phyloP scores from a whole-genome alignment of 1,140 invertebrate genomes.

The Aphaenogaster ashmeadi region DNA sequence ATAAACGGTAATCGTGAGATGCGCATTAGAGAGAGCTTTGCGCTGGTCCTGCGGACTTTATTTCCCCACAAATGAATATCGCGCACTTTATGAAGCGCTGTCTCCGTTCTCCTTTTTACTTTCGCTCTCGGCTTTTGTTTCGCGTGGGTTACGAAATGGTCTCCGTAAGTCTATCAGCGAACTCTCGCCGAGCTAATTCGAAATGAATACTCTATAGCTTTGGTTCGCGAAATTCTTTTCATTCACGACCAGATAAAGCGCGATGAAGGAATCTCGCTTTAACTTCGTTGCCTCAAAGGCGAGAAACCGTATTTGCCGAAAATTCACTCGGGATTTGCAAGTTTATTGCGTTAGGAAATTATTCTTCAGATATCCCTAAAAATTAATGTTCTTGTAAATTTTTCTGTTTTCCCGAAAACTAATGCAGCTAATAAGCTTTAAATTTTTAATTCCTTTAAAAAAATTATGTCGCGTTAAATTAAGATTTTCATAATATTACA shows the following conservation, averaged over 20 bases:
- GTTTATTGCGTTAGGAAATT: conserved; percentile 11
- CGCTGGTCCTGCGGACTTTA: conserved; percentile 12
- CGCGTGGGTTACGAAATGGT: conserved; percentile 51
- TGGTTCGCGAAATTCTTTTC: conserved; percentile 44
- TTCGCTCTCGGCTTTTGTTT: conserved; percentile 25
- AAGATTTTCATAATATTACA: background rate
- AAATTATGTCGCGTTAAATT: conserved; percentile 17
- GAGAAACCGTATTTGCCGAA: conserved; percentile 28
- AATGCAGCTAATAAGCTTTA: background rate
- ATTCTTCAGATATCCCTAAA: background rate
- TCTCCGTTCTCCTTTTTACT: background rate
- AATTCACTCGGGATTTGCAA: background rate
- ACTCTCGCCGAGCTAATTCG: conserved; percentile 69
- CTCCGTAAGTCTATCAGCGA: conserved; percentile 64
- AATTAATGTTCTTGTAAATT: background rate
- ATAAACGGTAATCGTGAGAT: conserved; percentile 55
- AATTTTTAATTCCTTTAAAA: background rate
- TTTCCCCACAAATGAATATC: conserved; percentile 47
- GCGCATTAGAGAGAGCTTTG: conserved; percentile 28
- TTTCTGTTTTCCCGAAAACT: background rate
- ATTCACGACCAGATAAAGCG: conserved; percentile 49
- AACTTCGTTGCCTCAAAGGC: conserved; percentile 41
- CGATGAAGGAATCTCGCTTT: conserved; percentile 53
- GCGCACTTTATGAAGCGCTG: conserved; percentile 25
- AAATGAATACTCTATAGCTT: conserved; percentile 61